These are phyloP conservation scores for Thomomys bottae DNA, from an alignment of 2,113 vertebrate species.

Conservation along the genomic window DNA sequence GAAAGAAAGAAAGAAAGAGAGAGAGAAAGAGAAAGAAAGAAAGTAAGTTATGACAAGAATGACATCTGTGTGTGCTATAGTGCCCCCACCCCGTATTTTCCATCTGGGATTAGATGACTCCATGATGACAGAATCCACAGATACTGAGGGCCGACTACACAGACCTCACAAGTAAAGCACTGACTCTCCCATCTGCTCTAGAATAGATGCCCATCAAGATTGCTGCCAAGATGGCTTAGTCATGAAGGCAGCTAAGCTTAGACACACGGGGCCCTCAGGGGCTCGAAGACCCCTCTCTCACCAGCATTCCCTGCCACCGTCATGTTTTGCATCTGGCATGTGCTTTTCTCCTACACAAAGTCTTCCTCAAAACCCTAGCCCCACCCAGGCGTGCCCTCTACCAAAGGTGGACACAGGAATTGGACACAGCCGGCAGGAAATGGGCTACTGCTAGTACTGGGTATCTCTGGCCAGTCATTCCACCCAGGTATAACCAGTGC, in stretches of 20 bases:
- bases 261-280: neutral
- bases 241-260: neutral
- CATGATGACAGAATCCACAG: neutral
- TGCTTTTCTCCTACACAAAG: neutral
- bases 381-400: neutral
- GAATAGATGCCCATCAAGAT: neutral
- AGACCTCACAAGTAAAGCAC: neutral
- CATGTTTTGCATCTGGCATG: neutral
- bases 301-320: neutral
- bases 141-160: neutral
- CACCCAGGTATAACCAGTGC: neutral
- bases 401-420: neutral
- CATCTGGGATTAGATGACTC: too few relatives aligned
- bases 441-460: neutral
- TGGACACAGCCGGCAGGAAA: neutral
- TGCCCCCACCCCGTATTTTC: too few relatives aligned
- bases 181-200: neutral
- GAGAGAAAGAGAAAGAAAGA: too few relatives aligned
- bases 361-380: neutral
- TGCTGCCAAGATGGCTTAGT: neutral
- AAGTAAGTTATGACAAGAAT: too few relatives aligned
- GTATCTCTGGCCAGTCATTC: too few relatives aligned
- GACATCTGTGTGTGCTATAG: fast-evolving
- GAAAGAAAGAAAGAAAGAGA: too few relatives aligned
- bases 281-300: neutral